Conservation (phyloP, 1,140 invertebrate species). For the Argopecten irradians region DNA sequence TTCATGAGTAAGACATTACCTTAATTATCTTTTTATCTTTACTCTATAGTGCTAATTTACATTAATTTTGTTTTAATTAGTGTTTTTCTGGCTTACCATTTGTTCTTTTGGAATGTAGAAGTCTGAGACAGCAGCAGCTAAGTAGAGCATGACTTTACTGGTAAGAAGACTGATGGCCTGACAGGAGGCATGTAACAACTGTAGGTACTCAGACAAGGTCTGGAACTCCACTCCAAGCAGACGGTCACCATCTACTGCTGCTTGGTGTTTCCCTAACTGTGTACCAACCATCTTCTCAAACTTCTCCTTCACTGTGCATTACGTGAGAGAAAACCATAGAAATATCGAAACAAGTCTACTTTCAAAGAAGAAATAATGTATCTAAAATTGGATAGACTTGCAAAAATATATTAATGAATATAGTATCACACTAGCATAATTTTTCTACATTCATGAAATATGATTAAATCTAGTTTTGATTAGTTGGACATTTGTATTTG, state of each 20-base stretch:
- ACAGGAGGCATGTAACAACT: constrained; percentile 89
- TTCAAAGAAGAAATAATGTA: too few relatives aligned
- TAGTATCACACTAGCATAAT: too few relatives aligned
- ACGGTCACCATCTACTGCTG: constrained; percentile 49
- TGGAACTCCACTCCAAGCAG: constrained; percentile 76
- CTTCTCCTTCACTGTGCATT: constrained; percentile 64
- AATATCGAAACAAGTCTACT: not conserved
- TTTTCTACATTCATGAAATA: too few relatives aligned
- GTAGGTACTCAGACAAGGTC: constrained; percentile 93
- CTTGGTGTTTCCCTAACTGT: constrained; percentile 61
- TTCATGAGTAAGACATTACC: not conserved
- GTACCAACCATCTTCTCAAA: constrained; percentile 47
- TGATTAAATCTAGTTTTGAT: too few relatives aligned
- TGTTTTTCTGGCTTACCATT: constrained; percentile 87
- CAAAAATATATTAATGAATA: too few relatives aligned
- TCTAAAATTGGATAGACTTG: too few relatives aligned
- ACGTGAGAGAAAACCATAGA: constrained; percentile 72
- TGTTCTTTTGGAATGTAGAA: constrained; percentile 96
- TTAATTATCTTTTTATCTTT: not conserved
- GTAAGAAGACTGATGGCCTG: constrained; percentile 84
- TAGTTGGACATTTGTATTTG: too few relatives aligned
- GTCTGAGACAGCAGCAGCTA: constrained; percentile 98
- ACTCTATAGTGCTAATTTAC: not conserved
- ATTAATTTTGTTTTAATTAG: not conserved
- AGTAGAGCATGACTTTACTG: constrained; percentile 88